Percentiles rank a stretch among this genome's conserved stretches.
These are phyloP conservation scores for Phalacrocorax pelagicus DNA, from an alignment of 2,113 vertebrate species.

Conservation along the genomic window DNA sequence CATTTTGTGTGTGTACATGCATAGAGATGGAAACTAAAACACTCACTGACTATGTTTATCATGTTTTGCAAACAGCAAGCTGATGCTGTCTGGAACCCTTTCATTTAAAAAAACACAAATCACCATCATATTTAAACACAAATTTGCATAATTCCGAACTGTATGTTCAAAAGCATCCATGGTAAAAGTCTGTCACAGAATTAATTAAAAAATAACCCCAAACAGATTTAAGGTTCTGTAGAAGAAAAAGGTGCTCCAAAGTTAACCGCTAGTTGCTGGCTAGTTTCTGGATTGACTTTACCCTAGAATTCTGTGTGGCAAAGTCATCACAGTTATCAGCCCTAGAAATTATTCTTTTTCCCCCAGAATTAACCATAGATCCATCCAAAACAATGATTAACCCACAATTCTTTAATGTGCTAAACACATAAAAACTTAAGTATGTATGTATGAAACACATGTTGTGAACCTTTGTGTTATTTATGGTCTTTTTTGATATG, in stretches of 20 bases:
- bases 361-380: slow-evolving; percentile 52
- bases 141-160: not conserved
- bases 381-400: slow-evolving; percentile 64
- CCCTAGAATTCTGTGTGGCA: slow-evolving; percentile 36
- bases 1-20: not conserved
- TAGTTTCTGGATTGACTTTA: not conserved
- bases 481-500: slow-evolving; percentile 65
- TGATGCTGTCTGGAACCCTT: not conserved
- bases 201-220: not conserved
- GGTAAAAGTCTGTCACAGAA: not conserved
- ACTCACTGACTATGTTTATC: not conserved
- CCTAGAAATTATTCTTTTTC: not conserved
- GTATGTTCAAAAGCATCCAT: not conserved
- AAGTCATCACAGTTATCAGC: slow-evolving; percentile 37
- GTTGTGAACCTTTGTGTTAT: slow-evolving; percentile 68
- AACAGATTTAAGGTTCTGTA: not conserved
- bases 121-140: not conserved
- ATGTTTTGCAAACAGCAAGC: not conserved
- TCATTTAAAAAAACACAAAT: not conserved
- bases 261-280: not conserved
- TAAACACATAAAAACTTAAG: slow-evolving; percentile 53
- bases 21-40: not conserved
- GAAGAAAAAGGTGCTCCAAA: not conserved
- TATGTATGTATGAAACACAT: slow-evolving; percentile 34
- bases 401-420: slow-evolving; percentile 47